Conservation (phyloP, 2,888 invertebrate genomes). For the Hypercompe scribonia region DNA sequence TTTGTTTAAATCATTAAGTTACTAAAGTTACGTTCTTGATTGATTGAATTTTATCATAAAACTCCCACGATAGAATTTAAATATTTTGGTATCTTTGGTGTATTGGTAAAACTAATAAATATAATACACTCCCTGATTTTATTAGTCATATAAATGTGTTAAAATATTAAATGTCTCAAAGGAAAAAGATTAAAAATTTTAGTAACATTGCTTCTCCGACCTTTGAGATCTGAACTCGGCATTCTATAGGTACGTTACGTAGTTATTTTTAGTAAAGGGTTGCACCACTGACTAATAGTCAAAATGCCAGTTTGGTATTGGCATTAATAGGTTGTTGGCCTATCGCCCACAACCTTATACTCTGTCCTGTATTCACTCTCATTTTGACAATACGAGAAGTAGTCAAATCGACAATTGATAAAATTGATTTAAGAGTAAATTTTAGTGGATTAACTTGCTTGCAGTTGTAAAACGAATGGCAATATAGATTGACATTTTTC, state of each 20-base stretch:
- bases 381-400: neutral
- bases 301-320: conserved; percentile 14
- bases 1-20: no score
- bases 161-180: neutral
- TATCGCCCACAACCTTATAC: conserved; percentile 19
- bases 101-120: no score
- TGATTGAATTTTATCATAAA: no score
- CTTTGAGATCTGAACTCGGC: neutral
- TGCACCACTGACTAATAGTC: conserved; percentile 8
- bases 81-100: no score
- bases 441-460: no score
- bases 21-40: no score
- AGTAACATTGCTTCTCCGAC: neutral
- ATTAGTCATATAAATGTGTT: neutral
- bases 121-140: no score
- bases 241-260: neutral
- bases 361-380: neutral
- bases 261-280: conserved; percentile 12
- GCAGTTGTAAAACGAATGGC: no score
- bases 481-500: no score
- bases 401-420: no score
- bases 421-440: no score
- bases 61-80: no score
- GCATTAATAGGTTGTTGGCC: conserved; percentile 28
- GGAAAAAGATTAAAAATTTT: neutral